A percentile compares a stretch with the other conserved stretches of the same genome.
Evolutionary conservation across 2,113 vertebrate genomes (phyloP).

Genomic region (Varanus salvator): DNA sequence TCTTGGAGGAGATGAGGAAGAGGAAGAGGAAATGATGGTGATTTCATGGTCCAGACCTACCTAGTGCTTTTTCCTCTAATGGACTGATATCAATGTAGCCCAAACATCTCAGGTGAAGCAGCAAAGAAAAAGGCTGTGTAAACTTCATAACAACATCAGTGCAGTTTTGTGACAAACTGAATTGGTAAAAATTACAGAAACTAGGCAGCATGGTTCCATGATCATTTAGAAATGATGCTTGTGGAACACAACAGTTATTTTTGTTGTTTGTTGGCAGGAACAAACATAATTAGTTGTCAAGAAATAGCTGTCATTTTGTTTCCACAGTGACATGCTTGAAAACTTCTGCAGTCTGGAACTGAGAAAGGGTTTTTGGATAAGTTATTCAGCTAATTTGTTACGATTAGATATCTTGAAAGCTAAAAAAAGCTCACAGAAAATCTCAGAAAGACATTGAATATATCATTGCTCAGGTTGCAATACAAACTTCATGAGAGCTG

Average conservation of each 20-base stretch:
- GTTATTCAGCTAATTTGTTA: slow-evolving; percentile 10
- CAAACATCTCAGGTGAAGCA: background rate
- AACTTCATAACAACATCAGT: slow-evolving; percentile 1
- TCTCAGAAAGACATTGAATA: slow-evolving; percentile 6
- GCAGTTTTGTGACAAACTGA: background rate
- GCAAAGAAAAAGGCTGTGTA: background rate
- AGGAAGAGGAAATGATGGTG: too few species aligned
- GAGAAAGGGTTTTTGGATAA: slow-evolving; percentile 27
- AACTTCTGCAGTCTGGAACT: slow-evolving; percentile 15
- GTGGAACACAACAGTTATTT: background rate
- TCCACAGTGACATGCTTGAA: slow-evolving; percentile 7
- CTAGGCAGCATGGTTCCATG: background rate
- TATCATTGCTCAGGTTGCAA: slow-evolving; percentile 30
- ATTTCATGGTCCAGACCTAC: background rate
- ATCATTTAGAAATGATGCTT: background rate
- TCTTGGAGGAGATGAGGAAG: too few species aligned
- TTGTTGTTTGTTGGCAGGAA: slow-evolving; percentile 18
- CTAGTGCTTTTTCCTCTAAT: background rate
- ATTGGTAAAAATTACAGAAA: slow-evolving; percentile 7
- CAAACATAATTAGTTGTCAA: slow-evolving; percentile 22
- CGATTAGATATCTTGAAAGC: slow-evolving; percentile 1
- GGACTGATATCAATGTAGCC: background rate
- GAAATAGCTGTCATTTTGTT: slow-evolving; percentile 38
- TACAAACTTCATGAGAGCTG: background rate
- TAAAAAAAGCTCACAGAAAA: background rate